A percentile compares a stretch with the other conserved stretches of the same genome.
Evolutionary conservation across 2,888 invertebrate genomes (phyloP).

Genomic region (Lapara coniferarum): DNA sequence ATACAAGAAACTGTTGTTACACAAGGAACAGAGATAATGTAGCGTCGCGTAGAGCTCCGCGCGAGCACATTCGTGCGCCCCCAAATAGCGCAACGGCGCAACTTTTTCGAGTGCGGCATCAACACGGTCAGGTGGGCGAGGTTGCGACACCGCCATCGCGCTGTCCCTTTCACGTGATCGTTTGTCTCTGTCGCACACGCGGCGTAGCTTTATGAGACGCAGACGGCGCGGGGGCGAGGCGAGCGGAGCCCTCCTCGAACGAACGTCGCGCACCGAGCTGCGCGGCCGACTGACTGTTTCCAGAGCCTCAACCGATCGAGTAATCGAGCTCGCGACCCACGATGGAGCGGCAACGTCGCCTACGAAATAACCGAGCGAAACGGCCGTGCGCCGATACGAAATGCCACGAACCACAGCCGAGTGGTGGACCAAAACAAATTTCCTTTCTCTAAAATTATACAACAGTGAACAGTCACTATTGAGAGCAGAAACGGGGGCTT

Average conservation of each 20-base stretch:
- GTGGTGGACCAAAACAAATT: constrained; percentile 82
- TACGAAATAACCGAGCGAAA: constrained; percentile 67
- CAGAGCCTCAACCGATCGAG: constrained; percentile 56
- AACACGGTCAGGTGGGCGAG: constrained; percentile 84
- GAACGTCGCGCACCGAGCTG: constrained; percentile 82
- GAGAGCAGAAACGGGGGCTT: constrained; percentile 54
- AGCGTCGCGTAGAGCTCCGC: constrained; percentile 72
- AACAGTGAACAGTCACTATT: constrained; percentile 73
- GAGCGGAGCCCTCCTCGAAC: constrained; percentile 71
- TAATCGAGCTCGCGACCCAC: constrained; percentile 62
- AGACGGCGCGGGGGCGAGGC: constrained; percentile 59
- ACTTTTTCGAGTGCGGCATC: constrained; percentile 83
- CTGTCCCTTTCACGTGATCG: constrained; percentile 57
- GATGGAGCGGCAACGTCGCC: constrained; percentile 76
- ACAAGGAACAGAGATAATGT: constrained; percentile 71
- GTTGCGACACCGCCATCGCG: constrained; percentile 81
- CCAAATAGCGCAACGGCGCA: constrained; percentile 84
- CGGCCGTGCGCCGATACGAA: constrained; percentile 73
- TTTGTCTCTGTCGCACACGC: constrained; percentile 68
- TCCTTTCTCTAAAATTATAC: constrained; percentile 83
- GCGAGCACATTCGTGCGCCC: constrained; percentile 80
- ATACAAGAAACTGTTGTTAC: constrained; percentile 61
- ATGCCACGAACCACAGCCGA: constrained; percentile 76
- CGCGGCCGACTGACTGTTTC: constrained; percentile 80
- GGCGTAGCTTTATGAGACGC: constrained; percentile 35